Conservation (phyloP, 2,888 invertebrate genomes). For the Drosophila buzzatii region DNA sequence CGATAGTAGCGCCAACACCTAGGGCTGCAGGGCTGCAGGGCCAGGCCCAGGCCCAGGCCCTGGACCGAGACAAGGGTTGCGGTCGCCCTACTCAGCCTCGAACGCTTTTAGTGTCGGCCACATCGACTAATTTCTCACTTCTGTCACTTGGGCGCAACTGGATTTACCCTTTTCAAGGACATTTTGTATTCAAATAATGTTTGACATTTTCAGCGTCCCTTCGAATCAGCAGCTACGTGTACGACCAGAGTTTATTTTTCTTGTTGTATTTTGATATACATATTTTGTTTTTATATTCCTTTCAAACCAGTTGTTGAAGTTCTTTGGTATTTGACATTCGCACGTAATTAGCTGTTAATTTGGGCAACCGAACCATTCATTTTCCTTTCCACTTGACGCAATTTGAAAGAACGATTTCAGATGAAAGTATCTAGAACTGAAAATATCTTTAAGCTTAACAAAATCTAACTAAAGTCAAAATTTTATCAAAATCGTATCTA, state of each 20-base stretch:
- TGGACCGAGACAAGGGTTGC: slow-evolving; percentile 30
- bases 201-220: slow-evolving; percentile 59
- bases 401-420: slow-evolving; percentile 20
- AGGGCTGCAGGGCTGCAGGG: not conserved
- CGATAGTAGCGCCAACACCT: slow-evolving; percentile 13
- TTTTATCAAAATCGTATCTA: no score
- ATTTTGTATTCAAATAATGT: slow-evolving; percentile 82
- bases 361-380: slow-evolving; percentile 54
- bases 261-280: slow-evolving; percentile 3
- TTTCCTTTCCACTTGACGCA: slow-evolving; percentile 54
- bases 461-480: no score
- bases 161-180: slow-evolving; percentile 71
- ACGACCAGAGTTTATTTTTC: slow-evolving; percentile 17
- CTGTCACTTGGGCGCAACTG: slow-evolving; percentile 63
- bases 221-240: slow-evolving; percentile 56
- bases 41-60: not conserved
- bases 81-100: slow-evolving; percentile 50
- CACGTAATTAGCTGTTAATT: slow-evolving; percentile 77
- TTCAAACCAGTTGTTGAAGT: slow-evolving; percentile 43
- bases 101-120: slow-evolving; percentile 69
- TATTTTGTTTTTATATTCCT: slow-evolving; percentile 32
- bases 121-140: slow-evolving; percentile 83
- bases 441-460: no score
- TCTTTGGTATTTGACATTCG: slow-evolving; percentile 59
- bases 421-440: not conserved